Evolutionary conservation across 1,140 invertebrate genomes (phyloP).

Genomic region (Psilanteris sp.): DNA sequence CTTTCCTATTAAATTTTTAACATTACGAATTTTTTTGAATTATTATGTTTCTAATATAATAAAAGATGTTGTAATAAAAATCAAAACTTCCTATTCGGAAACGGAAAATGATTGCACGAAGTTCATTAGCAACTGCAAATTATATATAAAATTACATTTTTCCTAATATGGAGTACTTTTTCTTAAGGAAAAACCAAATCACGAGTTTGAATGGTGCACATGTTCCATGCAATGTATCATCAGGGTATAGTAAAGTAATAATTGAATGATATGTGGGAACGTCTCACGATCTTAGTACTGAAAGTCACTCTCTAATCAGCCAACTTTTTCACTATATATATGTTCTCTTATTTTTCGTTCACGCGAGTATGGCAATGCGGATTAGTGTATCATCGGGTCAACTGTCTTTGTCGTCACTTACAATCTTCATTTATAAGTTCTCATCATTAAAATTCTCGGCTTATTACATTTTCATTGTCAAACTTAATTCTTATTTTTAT

Average conservation of each 20-base stretch:
- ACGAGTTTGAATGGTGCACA: constrained; percentile 2
- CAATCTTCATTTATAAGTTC: constrained; percentile 32
- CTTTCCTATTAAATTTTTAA: no score
- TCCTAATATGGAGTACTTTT: constrained; percentile 2
- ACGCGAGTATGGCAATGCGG: constrained; percentile 23
- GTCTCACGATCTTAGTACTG: constrained; percentile 56
- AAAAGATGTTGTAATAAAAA: no score
- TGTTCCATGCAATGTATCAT: constrained; percentile 1
- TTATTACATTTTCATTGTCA: constrained; percentile 1
- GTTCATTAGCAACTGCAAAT: no score
- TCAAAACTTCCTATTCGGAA: no score
- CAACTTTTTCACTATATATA: constrained; percentile 20
- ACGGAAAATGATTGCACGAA: no score
- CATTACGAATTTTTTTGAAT: no score
- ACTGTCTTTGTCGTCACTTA: constrained; percentile 30
- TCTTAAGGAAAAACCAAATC: constrained; percentile 15
- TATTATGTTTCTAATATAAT: no score
- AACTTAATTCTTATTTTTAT: constrained; percentile 4
- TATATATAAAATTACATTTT: constrained; percentile 8
- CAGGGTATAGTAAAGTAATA: constrained; percentile 48
- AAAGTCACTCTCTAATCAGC: constrained; percentile 56
- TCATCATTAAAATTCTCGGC: constrained; percentile 6
- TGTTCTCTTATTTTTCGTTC: constrained; percentile 33
- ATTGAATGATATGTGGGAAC: constrained; percentile 44
- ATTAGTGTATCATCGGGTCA: constrained; percentile 63